phyloP scores from a whole-genome alignment of 1,140 invertebrate species.

The Hylaeus volcanicus region DNA sequence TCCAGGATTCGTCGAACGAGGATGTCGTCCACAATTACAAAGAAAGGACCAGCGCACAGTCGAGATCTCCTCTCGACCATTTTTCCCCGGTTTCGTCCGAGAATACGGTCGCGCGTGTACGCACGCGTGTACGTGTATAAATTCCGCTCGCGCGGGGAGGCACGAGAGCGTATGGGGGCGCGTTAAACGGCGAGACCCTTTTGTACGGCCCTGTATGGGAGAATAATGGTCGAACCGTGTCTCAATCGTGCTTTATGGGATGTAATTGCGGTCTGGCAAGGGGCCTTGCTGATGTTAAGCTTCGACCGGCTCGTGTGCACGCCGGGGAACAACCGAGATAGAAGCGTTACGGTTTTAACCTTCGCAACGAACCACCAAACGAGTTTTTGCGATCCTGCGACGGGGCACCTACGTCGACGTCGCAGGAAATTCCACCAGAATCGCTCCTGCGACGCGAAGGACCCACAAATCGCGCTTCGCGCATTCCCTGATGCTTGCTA shows the following conservation, averaged over 20 bases:
- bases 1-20: constrained; percentile 1
- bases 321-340: constrained; percentile 38
- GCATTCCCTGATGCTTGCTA: no score
- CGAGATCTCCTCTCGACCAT: neutral
- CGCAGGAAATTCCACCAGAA: neutral
- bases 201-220: constrained; percentile 71
- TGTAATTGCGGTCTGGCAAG: constrained; percentile 76
- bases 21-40: constrained; percentile 25
- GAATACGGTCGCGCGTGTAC: constrained; percentile 13
- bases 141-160: constrained; percentile 16
- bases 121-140: constrained; percentile 30
- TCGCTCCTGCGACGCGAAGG: no score
- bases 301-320: constrained; percentile 43
- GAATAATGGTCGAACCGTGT: constrained; percentile 78
- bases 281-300: constrained; percentile 70
- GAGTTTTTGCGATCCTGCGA: constrained; percentile 51
- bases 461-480: no score
- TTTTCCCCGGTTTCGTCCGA: constrained; percentile 26
- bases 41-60: neutral
- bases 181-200: constrained; percentile 64
- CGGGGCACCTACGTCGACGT: constrained; percentile 16
- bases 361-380: constrained; percentile 68
- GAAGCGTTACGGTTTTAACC: constrained; percentile 73
- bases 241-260: constrained; percentile 78
- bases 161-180: constrained; percentile 24